Percentiles rank a stretch among this genome's conserved stretches.
phyloP scores from a whole-genome alignment of 2,888 invertebrate genomes.

The Ptychoptera albimana region DNA sequence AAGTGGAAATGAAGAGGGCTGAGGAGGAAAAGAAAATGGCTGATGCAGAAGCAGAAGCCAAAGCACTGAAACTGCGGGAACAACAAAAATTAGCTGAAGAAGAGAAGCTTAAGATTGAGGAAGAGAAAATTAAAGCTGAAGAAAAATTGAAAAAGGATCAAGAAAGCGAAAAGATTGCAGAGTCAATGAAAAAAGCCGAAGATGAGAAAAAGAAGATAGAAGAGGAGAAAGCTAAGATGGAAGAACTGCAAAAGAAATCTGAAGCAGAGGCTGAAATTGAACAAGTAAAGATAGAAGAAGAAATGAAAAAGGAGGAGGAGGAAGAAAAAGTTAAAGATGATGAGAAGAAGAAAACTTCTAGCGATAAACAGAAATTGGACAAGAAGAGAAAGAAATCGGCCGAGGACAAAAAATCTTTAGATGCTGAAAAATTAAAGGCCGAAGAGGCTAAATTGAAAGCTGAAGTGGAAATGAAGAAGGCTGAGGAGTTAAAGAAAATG shows the following conservation, averaged over 20 bases:
- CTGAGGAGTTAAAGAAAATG: background rate
- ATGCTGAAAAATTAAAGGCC: background rate
- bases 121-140: background rate
- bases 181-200: slow-evolving; percentile 11
- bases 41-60: slow-evolving; percentile 12
- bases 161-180: slow-evolving; percentile 10
- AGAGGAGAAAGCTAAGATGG: slow-evolving; percentile 10
- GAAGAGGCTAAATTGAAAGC: background rate
- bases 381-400: no score
- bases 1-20: no score
- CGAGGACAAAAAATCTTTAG: background rate
- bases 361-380: no score
- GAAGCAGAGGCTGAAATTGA: background rate
- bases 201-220: slow-evolving; percentile 12
- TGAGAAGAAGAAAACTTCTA: no score
- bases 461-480: background rate
- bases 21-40: slow-evolving; percentile 10
- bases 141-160: background rate
- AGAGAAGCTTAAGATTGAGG: slow-evolving; percentile 1
- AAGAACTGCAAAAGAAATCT: slow-evolving; percentile 8
- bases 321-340: background rate
- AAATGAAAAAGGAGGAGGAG: slow-evolving; percentile 7
- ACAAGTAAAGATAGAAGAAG: slow-evolving; percentile 10
- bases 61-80: slow-evolving; percentile 11
- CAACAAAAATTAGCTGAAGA: slow-evolving; percentile 12